A percentile compares a stretch with the other conserved stretches of the same genome.
Evolutionary conservation across 2,113 vertebrate genomes (phyloP).

Genomic region (Sander vitreus): DNA sequence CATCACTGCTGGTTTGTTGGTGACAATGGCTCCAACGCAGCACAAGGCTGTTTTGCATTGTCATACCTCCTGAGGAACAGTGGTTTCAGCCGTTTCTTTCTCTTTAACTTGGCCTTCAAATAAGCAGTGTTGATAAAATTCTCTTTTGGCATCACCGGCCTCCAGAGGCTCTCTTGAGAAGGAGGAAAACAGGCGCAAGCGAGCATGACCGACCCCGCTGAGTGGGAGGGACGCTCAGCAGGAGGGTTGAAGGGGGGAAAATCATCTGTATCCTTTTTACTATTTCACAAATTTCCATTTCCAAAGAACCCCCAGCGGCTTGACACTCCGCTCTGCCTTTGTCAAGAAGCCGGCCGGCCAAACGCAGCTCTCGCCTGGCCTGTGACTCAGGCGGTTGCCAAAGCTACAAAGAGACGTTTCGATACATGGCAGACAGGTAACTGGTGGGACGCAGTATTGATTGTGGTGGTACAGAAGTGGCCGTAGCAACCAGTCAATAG

Average conservation of each 20-base stretch:
- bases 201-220: conserved; percentile 43
- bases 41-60: conserved; percentile 18
- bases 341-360: conserved; percentile 5
- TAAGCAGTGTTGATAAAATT: conserved; percentile 35
- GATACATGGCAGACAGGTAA: conserved; percentile 26
- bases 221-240: conserved; percentile 49
- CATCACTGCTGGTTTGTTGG: conserved; percentile 3
- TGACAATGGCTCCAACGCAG: neutral
- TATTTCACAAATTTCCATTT: conserved; percentile 59
- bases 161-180: neutral
- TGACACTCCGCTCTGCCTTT: conserved; percentile 36
- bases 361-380: neutral
- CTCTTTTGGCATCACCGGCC: conserved; percentile 4
- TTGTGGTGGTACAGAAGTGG: conserved; percentile 16
- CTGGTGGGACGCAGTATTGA: conserved; percentile 32
- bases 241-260: conserved; percentile 10
- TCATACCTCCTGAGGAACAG: conserved; percentile 30
- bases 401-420: conserved; percentile 18
- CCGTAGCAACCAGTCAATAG: conserved; percentile 15
- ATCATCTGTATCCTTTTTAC: conserved; percentile 42
- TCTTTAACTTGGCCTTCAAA: conserved; percentile 8
- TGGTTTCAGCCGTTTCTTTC: conserved; percentile 10
- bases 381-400: conserved; percentile 25
- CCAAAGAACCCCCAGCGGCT: conserved; percentile 26
- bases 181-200: conserved; percentile 29